Evolutionary conservation across 1,140 invertebrate species (phyloP).

Genomic region (Drosophila littoralis): DNA sequence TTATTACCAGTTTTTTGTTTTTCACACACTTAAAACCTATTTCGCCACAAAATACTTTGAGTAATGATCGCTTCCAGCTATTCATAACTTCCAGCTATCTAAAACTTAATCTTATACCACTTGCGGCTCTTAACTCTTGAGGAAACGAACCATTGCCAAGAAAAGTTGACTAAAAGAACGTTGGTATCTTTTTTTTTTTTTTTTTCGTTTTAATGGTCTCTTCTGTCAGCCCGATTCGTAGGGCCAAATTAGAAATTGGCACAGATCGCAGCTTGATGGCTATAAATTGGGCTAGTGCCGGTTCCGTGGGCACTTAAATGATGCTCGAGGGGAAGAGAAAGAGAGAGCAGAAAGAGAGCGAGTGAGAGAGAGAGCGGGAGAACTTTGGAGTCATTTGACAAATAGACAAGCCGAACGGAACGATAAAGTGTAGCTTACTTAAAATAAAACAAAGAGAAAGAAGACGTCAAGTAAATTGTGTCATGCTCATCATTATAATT

Average conservation of each 20-base stretch:
- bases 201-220: slow-evolving; percentile 6
- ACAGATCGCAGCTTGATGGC: slow-evolving; percentile 71
- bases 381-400: slow-evolving; percentile 19
- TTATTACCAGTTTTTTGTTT: not conserved
- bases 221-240: slow-evolving; percentile 19
- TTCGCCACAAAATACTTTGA: not conserved
- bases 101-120: not conserved
- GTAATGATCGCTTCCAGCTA: not conserved
- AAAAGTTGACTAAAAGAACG: slow-evolving; percentile 11
- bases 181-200: not conserved
- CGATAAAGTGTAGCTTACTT: slow-evolving; percentile 30
- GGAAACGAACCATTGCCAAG: slow-evolving; percentile 9
- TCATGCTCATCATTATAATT: slow-evolving; percentile 41
- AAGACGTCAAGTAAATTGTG: slow-evolving; percentile 24
- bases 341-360: too few species aligned
- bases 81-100: not conserved
- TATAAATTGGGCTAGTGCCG: slow-evolving; percentile 61
- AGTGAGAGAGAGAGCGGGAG: too few species aligned
- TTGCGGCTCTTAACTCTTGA: slow-evolving; percentile 8
- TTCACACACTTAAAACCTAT: not conserved
- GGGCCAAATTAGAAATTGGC: slow-evolving; percentile 54
- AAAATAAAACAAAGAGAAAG: slow-evolving; percentile 5
- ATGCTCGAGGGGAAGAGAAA: slow-evolving; percentile 6
- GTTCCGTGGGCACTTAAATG: slow-evolving; percentile 26
- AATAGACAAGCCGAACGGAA: slow-evolving; percentile 8